Base-by-base conservation (phyloP, 2,113 vertebrate species). In the Equus przewalskii region DNA sequence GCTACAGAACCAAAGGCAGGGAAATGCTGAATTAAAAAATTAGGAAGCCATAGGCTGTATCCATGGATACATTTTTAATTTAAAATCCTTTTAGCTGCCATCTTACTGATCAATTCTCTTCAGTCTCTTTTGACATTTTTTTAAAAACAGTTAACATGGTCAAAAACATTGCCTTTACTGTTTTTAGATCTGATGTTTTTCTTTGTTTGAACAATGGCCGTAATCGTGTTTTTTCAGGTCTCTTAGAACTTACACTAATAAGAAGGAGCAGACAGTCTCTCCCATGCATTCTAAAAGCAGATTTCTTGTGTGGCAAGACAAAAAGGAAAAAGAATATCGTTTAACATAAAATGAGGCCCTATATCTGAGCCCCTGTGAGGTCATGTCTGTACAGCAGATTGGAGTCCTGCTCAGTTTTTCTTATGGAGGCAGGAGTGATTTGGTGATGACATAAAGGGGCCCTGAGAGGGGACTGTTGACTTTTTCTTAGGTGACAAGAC, bases 201-300 rank as follows among this genome's bases (percentile, higher is more conserved):
- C 96, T 97, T 95, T 91, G 75, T 93, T 89, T 94, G 75, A 78
- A 97, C 95, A 89, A 90, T 85, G 90, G 56, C 80, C 88, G 46
- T 82, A 97, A 98, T 98, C 97, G 64, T 98, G 96, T 98, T 98
- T 98, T 96, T 95, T 95, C 98, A 98, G 97, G 70, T 91, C 92
- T 85, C 96, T 95, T 56, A 87, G 75, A 89, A 95, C 90, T 76
- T 92, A 92, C 24, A 73, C 73, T 84, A 92, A 51, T 67, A 97
- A 95, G 96, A 92, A 94, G 44, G 58, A 90, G 92, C 97, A 97
- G 97, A 80, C 91, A 51, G 86, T 54, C 84, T 88, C 76, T 67
- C 44, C 73, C 51, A 30, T 67, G 83, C 69, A 41, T 92, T 95
- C 92, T 80, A 58, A 92, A 96, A 91, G 80, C 56, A 91, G 83